These are phyloP conservation scores for Bungarus multicinctus DNA, from an alignment of 2,113 vertebrate genomes.

Conservation along the genomic window DNA sequence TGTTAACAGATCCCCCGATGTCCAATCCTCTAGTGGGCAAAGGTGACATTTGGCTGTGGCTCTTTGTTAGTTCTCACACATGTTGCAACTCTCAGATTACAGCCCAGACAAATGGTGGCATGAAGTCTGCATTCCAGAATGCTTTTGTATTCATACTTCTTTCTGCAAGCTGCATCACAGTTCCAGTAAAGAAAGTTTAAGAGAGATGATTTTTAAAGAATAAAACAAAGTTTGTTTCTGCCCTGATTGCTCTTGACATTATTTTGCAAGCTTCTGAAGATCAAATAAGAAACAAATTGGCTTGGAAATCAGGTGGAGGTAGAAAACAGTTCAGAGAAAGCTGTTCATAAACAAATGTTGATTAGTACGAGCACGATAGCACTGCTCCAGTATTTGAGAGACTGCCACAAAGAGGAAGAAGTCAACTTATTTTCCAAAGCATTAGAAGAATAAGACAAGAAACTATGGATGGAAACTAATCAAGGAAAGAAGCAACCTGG, in stretches of 20 bases:
- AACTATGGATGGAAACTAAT: too few relatives aligned
- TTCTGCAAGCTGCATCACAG: not conserved
- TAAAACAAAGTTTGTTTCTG: slow-evolving; percentile 17
- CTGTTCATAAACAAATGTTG: not conserved
- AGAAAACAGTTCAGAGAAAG: slow-evolving; percentile 4
- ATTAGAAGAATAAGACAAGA: too few relatives aligned
- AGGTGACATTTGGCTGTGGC: slow-evolving; percentile 11
- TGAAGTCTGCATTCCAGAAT: not conserved
- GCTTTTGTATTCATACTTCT: not conserved
- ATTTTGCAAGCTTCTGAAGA: slow-evolving; percentile 30
- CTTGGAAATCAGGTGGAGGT: slow-evolving; percentile 27
- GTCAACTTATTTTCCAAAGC: too few relatives aligned
- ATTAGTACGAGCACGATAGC: not conserved
- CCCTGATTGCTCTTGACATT: slow-evolving; percentile 39
- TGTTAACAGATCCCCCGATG: not conserved
- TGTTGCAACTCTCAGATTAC: not conserved
- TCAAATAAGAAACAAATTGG: slow-evolving; percentile 49
- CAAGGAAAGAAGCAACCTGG: too few relatives aligned
- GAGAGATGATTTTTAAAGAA: slow-evolving; percentile 21
- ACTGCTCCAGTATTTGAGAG: too few relatives aligned
- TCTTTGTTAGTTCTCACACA: rapidly evolving
- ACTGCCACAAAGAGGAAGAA: too few relatives aligned
- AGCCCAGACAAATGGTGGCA: rapidly evolving
- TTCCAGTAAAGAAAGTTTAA: not conserved
- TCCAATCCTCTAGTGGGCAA: slow-evolving; percentile 1